Evolutionary conservation across 2,113 vertebrate genomes (phyloP).

Genomic region (Perca schrenkii): DNA sequence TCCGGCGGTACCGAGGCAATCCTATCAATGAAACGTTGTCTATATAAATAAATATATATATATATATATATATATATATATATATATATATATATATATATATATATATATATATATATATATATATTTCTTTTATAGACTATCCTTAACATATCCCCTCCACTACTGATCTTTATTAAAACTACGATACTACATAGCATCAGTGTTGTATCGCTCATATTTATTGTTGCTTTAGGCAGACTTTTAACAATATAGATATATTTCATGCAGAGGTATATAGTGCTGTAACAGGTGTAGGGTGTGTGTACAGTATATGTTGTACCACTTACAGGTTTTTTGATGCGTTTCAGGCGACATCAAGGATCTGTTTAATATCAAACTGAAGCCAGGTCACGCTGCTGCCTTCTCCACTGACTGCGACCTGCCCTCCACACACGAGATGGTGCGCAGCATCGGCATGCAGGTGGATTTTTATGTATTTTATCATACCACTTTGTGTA

Average conservation of each 20-base stretch:
- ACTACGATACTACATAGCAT: no score
- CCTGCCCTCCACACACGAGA: slow-evolving; percentile 91
- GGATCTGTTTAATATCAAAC: slow-evolving; percentile 87
- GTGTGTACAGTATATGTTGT: background rate
- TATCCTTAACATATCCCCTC: no score
- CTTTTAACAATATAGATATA: background rate
- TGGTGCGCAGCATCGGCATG: slow-evolving; percentile 92
- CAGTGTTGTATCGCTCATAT: no score
- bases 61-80: no score
- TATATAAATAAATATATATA: no score
- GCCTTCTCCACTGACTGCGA: slow-evolving; percentile 97
- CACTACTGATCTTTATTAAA: no score
- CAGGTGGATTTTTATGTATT: slow-evolving; percentile 85
- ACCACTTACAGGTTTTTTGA: background rate
- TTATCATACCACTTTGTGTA: background rate
- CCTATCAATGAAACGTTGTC: no score
- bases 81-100: no score
- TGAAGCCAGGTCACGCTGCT: slow-evolving; percentile 91
- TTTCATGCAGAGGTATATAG: background rate
- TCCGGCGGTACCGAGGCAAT: no score
- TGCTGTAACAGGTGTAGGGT: background rate
- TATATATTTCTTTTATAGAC: no score
- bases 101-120: no score
- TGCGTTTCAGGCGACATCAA: slow-evolving; percentile 90
- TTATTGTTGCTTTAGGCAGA: no score